Evolutionary conservation across 2,888 invertebrate species (phyloP).

Genomic region (Eupsilia transversa): DNA sequence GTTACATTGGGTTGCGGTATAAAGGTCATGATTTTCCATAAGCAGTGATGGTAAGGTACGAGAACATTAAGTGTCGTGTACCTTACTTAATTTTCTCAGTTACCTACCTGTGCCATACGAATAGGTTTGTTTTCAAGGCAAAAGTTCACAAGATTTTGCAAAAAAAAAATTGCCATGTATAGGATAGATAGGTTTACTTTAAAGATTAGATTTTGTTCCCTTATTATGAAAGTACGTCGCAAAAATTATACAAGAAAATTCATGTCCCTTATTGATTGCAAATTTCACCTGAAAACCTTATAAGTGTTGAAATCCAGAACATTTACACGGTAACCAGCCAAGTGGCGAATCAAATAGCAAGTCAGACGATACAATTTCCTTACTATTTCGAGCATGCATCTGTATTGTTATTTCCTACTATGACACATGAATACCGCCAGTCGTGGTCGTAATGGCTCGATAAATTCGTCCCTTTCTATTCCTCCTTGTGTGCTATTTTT

Average conservation of each 20-base stretch:
- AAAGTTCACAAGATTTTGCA: neutral
- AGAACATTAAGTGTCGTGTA: neutral
- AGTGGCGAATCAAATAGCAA: constrained; percentile 51
- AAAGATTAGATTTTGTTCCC: neutral
- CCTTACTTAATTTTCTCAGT: neutral
- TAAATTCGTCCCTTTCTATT: constrained; percentile 73
- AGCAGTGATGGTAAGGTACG: constrained; percentile 8
- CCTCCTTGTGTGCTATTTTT: constrained; percentile 69
- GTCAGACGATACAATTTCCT: constrained; percentile 36
- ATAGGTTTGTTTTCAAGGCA: no score
- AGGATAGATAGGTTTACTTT: neutral
- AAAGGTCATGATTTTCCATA: constrained; percentile 47
- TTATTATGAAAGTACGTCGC: neutral
- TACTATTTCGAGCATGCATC: constrained; percentile 58
- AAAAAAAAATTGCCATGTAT: neutral
- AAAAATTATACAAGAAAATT: neutral
- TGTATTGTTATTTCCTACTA: constrained; percentile 64
- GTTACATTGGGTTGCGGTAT: constrained; percentile 37
- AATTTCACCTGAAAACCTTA: constrained; percentile 1
- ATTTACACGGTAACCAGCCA: constrained; percentile 24
- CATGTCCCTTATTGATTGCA: neutral
- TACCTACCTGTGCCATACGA: no score
- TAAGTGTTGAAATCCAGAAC: constrained; percentile 11
- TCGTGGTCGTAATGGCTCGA: constrained; percentile 73
- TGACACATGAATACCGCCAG: constrained; percentile 69